Conservation (phyloP, 2,113 vertebrate species). For the Cyanocitta stelleri region DNA sequence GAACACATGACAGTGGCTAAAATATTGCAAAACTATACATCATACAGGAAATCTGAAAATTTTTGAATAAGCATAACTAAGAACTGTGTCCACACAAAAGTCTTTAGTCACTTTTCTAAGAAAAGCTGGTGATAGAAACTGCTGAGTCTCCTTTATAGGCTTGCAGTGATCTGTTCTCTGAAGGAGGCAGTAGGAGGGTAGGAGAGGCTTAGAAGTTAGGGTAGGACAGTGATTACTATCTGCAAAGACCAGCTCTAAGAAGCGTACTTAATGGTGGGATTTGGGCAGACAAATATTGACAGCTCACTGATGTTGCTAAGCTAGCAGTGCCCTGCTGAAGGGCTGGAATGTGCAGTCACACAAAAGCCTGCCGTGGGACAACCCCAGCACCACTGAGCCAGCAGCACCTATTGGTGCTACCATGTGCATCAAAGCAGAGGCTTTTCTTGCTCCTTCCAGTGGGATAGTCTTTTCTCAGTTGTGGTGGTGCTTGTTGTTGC, state of each 20-base stretch:
- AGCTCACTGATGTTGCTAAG: background rate
- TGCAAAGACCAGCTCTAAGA: background rate
- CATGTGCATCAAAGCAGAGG: background rate
- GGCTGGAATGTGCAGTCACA: background rate
- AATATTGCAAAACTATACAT: background rate
- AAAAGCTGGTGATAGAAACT: background rate
- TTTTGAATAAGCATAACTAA: background rate
- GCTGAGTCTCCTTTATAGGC: background rate
- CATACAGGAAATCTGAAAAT: background rate
- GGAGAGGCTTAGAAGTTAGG: background rate
- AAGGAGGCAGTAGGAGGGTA: background rate
- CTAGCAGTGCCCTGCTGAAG: background rate
- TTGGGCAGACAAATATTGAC: conserved; percentile 20
- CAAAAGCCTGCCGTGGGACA: background rate
- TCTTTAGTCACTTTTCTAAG: background rate
- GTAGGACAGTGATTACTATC: background rate
- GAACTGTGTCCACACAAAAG: background rate
- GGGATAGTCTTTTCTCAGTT: background rate
- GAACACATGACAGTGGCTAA: background rate
- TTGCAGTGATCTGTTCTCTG: background rate
- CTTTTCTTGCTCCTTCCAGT: background rate
- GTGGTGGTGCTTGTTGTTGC: background rate
- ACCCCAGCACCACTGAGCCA: background rate
- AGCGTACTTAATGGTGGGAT: background rate
- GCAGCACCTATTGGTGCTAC: background rate